phyloP scores from a whole-genome alignment of 2,797 vertebrate species.

The Epinephelus coioides region DNA sequence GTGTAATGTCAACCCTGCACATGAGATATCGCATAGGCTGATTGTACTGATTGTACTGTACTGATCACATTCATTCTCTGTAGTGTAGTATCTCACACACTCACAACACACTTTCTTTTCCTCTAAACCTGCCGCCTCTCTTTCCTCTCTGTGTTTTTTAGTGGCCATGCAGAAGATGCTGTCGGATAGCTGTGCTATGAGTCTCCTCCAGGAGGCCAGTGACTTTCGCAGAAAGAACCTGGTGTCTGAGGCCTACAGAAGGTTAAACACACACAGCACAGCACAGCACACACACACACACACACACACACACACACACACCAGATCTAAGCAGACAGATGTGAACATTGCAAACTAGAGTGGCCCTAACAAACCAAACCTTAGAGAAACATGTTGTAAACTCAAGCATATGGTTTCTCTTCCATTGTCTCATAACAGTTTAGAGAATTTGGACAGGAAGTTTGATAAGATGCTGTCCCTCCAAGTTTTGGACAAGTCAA shows the following conservation, averaged over 20 bases:
- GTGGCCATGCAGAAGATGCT: slow-evolving; percentile 98
- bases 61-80: neutral
- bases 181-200: slow-evolving; percentile 89
- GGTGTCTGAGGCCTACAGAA: slow-evolving; percentile 91
- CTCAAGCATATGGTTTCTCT: neutral
- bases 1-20: neutral
- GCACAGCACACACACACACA: neutral
- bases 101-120: neutral
- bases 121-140: neutral
- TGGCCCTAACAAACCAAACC: neutral
- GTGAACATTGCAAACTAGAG: neutral
- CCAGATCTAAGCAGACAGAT: neutral
- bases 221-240: slow-evolving; percentile 90
- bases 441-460: slow-evolving; percentile 91
- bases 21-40: neutral
- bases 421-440: slow-evolving; percentile 78
- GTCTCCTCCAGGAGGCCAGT: slow-evolving; percentile 88
- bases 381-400: neutral
- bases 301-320: slow-evolving; percentile 1
- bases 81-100: too few relatives aligned
- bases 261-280: slow-evolving; percentile 85
- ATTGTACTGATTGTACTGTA: neutral
- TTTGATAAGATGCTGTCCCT: slow-evolving; percentile 93
- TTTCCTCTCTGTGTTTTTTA: slow-evolving; percentile 60
- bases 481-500: slow-evolving; percentile 95